Base-by-base conservation (phyloP, 2,797 vertebrate species). In the Xyrichtys novacula region DNA sequence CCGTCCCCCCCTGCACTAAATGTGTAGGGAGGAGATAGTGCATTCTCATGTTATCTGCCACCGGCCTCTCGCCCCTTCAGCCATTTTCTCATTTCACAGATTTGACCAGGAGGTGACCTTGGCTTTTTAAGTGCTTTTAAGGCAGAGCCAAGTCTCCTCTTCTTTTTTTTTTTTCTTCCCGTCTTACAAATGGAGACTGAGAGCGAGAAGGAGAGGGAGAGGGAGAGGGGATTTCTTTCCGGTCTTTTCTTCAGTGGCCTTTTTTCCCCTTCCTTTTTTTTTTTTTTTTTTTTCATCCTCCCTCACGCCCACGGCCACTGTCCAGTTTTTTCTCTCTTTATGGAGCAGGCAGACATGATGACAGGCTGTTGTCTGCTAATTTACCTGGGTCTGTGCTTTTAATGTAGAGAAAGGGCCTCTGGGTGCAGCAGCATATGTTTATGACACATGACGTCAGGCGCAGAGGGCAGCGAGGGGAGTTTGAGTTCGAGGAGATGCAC, bases 41-140 rank as follows among this genome's bases (percentile, higher is more conserved):
- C 90, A 78, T 92, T 92, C 85, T 92, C 85, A 77, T 92, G 93
- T 93, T 93, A 92, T 93, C 93, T 91, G 86, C 86, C 83, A 71
- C 86, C 44, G 86, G 86, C 88, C 88, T 84, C 74, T 85, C 76
- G 84, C 67, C 88, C 91, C 87, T 78, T 87, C 58, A 89, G 89
- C 89, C 90, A 89, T 93, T 94, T 92, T 88, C 89, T 91, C 91
- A 93, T 94, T 93, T 88, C 88, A 86, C 88, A 88, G 89, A 91
- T 91, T 88, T 91, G 90, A 92, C 92, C 92, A 86, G 84, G 80
- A 86, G 84, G 89, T 92, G 92, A 94, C 93, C 91, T 93, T 93
- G 90, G 83, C 81, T 88, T 88, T 90, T 85, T 90, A 90, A 91
- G 88, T 90, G 93, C 93, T 93, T 93, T 92, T 87, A 93, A 89